These are phyloP conservation scores for Sarcophilus harrisii DNA, from an alignment of 2,797 vertebrate genomes.

Conservation along the genomic window DNA sequence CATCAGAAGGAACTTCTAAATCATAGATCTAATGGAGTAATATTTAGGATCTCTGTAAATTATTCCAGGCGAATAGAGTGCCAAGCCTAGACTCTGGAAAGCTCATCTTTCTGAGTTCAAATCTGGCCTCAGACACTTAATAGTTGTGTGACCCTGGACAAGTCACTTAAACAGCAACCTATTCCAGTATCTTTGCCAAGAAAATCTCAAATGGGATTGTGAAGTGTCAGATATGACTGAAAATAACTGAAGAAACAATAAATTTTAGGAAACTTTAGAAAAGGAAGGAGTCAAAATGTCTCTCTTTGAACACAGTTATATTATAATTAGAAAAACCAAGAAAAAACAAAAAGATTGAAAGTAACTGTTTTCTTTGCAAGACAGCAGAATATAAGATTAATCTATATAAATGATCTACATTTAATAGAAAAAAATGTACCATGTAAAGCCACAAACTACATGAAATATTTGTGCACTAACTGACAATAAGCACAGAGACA, in stretches of 20 bases:
- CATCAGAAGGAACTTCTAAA: neutral
- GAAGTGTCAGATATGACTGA: neutral
- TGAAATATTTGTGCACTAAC: neutral
- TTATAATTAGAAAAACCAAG: neutral
- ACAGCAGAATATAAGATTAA: neutral
- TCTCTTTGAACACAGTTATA: neutral
- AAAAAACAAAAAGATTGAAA: neutral
- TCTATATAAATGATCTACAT: neutral
- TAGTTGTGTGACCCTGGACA: neutral
- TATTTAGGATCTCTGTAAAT: neutral
- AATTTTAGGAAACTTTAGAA: neutral
- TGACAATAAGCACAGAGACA: neutral
- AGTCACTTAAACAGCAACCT: neutral
- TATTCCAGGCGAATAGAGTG: neutral
- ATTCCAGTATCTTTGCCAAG: neutral
- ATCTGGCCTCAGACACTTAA: neutral
- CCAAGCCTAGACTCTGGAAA: neutral
- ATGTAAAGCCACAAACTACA: neutral
- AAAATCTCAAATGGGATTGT: neutral
- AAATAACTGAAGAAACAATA: neutral
- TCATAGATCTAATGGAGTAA: neutral
- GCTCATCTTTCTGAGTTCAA: neutral
- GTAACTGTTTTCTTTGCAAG: neutral
- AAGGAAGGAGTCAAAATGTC: neutral
- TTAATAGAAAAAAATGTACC: neutral